Percentiles rank a stretch among this genome's conserved stretches.
Conservation (phyloP, 1,140 invertebrate species). For the Drosophila lowei region DNA sequence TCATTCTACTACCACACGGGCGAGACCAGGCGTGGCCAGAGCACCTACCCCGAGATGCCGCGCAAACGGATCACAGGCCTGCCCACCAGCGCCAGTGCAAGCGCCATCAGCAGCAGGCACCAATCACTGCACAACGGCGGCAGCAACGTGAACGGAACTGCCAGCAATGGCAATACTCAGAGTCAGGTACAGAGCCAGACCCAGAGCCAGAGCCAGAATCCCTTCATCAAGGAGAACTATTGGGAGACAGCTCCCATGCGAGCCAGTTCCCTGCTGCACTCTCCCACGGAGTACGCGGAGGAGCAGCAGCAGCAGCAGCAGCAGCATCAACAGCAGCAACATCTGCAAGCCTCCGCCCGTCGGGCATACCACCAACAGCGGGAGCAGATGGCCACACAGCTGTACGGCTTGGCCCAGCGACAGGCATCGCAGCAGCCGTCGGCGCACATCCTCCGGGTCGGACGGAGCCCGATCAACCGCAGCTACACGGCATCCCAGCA, state of each 20-base stretch:
- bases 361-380: slow-evolving; percentile 67
- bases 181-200: slow-evolving; percentile 38
- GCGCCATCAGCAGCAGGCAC: slow-evolving; percentile 20
- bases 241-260: slow-evolving; percentile 72
- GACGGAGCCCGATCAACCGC: slow-evolving; percentile 72
- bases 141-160: slow-evolving; percentile 19
- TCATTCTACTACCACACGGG: slow-evolving; percentile 71
- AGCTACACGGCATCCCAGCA: slow-evolving; percentile 39
- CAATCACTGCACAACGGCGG: slow-evolving; percentile 37
- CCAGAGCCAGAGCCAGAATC: slow-evolving; percentile 77
- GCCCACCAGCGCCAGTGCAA: slow-evolving; percentile 39
- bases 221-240: slow-evolving; percentile 81
- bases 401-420: slow-evolving; percentile 57
- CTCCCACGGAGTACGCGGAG: slow-evolving; percentile 59
- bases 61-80: slow-evolving; percentile 66
- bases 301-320: slow-evolving; percentile 38
- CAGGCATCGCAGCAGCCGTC: slow-evolving; percentile 39
- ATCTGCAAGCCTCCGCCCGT: slow-evolving; percentile 51
- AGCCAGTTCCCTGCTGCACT: slow-evolving; percentile 58
- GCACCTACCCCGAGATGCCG: slow-evolving; percentile 79
- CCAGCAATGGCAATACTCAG: slow-evolving; percentile 35
- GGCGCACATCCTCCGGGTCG: slow-evolving; percentile 60
- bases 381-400: slow-evolving; percentile 45
- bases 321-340: slow-evolving; percentile 50
- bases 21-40: slow-evolving; percentile 43